Evolutionary conservation across 2,888 invertebrate species (phyloP), one percentile per base, ranked within the genome.

Genomic region (Dasypogon diadema): DNA sequence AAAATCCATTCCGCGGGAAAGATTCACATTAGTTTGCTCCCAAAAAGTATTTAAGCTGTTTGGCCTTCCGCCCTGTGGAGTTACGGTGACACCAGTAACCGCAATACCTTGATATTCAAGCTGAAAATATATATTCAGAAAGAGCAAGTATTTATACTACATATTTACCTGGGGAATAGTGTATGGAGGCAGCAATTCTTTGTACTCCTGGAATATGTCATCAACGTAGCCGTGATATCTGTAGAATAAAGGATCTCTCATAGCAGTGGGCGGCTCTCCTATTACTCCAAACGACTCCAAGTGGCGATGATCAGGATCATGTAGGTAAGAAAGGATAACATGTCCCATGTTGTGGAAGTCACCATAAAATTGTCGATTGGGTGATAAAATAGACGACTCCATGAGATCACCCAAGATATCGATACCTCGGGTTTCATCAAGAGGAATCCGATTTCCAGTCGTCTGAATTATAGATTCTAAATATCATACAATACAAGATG

Each of bases 1-100:
- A 86, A 95, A 95, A 86, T 95, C 95, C 82, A 96, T 88, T 0
- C 96, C 96, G 0, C 94, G 89, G 0, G 92, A 90, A 42, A 96
- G 84, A 82, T 95, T 92, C 79, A 95, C 88, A 63, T 92, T 91
- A 75, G 92, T 92, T 85, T 92, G 91, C 87, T 92, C 92, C 95
- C 95, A 96, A 85, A 90, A 91, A 0, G 94, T 94, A 77, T 86
- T 85, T 46, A 95, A 79, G 0, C 84, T 83, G 85, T 94, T 92
- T 0, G 87, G 81, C 12, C 82, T 81, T 0, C 89, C 89, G 0
- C 88, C 89, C 12, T 86, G 81, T 0, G 89, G 85, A 51, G 87
- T 84, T 8, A 93, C 82, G 79, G 88, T 84, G 1, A 92, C 80
- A 0, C 88, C 88, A 0, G 88, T 86, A 4, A 94, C 88, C 10